Conservation (phyloP, 2,888 invertebrate species). For the Acanthosepion lycidas region DNA sequence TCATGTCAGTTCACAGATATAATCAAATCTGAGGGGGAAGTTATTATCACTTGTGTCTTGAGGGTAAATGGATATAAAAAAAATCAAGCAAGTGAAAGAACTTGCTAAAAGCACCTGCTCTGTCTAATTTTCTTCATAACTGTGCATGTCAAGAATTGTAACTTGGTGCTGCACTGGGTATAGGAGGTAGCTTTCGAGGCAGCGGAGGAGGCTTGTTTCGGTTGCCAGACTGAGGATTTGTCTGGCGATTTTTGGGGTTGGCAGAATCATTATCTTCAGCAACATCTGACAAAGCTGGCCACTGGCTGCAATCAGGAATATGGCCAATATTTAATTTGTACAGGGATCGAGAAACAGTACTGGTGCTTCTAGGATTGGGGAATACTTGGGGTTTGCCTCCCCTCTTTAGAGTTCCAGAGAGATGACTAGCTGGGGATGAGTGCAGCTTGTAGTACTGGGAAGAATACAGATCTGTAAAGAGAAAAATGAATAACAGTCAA, state of each 20-base stretch:
- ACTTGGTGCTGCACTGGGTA: background rate
- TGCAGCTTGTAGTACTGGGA: background rate
- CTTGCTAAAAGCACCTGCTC: background rate
- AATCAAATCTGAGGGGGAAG: no score
- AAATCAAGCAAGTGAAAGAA: background rate
- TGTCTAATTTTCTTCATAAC: background rate
- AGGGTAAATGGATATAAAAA: no score
- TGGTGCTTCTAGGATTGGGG: background rate
- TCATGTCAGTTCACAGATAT: no score
- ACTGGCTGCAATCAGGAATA: background rate
- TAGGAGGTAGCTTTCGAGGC: background rate
- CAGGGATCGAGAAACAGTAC: background rate
- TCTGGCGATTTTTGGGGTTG: background rate
- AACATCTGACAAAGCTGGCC: background rate
- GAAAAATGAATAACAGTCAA: background rate
- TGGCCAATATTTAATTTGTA: background rate
- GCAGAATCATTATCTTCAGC: background rate
- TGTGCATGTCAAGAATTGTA: background rate
- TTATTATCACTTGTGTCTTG: no score
- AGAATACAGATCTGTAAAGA: background rate
- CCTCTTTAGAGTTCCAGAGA: background rate
- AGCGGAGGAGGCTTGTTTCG: background rate
- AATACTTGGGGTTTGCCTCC: background rate
- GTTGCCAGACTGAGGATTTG: background rate
- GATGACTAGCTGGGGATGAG: background rate